Percentiles rank a stretch among this genome's conserved stretches.
These are phyloP conservation scores for Drosophila imparisetae DNA, from an alignment of 2,888 invertebrate genomes.

Conservation along the genomic window DNA sequence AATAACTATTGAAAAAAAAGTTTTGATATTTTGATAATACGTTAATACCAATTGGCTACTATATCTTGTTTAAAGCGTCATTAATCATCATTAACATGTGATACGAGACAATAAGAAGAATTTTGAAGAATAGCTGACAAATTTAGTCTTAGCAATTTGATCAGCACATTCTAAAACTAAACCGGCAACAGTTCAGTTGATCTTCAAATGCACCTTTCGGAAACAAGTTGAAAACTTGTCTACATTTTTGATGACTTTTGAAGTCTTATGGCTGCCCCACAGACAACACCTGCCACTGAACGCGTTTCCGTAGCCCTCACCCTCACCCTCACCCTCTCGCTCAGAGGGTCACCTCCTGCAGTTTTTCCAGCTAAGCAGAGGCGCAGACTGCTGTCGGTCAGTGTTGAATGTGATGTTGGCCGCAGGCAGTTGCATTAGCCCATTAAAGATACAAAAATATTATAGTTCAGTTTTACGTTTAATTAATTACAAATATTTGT, in stretches of 20 bases:
- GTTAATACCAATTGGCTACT: neutral
- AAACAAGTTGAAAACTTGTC: neutral
- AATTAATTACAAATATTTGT: slow-evolving; percentile 79
- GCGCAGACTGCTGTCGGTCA: slow-evolving; percentile 30
- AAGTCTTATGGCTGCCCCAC: slow-evolving; percentile 17
- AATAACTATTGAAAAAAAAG: too few species aligned
- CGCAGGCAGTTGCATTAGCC: slow-evolving; percentile 28
- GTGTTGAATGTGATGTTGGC: neutral
- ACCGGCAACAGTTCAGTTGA: neutral
- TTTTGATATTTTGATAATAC: neutral
- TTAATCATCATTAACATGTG: neutral
- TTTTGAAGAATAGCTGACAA: neutral
- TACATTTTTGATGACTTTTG: slow-evolving; percentile 40
- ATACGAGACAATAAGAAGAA: neutral
- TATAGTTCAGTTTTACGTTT: slow-evolving; percentile 54
- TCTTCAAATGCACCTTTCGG: neutral
- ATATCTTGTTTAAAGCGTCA: neutral
- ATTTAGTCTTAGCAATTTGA: neutral
- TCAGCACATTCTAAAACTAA: neutral
- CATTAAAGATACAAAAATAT: slow-evolving; percentile 35
- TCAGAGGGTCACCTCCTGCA: slow-evolving; percentile 43
- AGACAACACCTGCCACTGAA: slow-evolving; percentile 54
- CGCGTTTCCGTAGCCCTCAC: slow-evolving; percentile 2
- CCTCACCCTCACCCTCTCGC: neutral
- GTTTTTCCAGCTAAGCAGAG: slow-evolving; percentile 64